Evolutionary conservation across 2,113 vertebrate genomes (phyloP), one percentile per base, ranked within the genome.

Genomic region (Phalacrocorax aristotelis): DNA sequence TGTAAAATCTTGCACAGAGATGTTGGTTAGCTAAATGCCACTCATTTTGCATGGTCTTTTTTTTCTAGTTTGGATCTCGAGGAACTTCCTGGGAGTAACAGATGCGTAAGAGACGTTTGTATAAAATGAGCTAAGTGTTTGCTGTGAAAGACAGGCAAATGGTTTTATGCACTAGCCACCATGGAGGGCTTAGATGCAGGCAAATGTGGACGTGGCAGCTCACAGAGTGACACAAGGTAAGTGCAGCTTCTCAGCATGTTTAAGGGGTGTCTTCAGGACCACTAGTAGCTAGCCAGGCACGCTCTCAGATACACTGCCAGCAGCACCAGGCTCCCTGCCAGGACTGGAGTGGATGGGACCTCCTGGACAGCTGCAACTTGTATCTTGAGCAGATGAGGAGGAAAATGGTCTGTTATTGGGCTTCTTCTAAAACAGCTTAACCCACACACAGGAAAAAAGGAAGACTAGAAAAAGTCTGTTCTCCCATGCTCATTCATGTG

Each of bases 201-300:
- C 49, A 81, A 40, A 71, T 4, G 46, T 1, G 1, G 78, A 66
- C 1, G 2, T 7, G 8, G 64, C 51, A 66, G 38, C 0, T 0
- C 70, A 70, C 4, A 16, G 44, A 76, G n/a, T 6, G 26, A 78
- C 27, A 57, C 7, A 6, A 83, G 38, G 38, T 6, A 57, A 74
- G 62, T 1, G 34, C 69, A 69, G 30, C 54, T 83, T 83, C 65
- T 49, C 3, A 0, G 32, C 54, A 79, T 0, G 0, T 10, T 8
- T 36, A 66, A 18, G 1, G 3, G 18, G 18, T 9, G 21, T 30
- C 70, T 62, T 51, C 40, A 72, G 66, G 32, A 54, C 11, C 55
- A 55, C 8, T 34, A 12, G 8, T 2, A 29, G 38, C 42, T 58
- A 29, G 29, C 16, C 78, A 91, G 32, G 8, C 48, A 55, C 2